Evolutionary conservation across 1,140 invertebrate species (phyloP).

Genomic region (Dendrolimus punctatus): DNA sequence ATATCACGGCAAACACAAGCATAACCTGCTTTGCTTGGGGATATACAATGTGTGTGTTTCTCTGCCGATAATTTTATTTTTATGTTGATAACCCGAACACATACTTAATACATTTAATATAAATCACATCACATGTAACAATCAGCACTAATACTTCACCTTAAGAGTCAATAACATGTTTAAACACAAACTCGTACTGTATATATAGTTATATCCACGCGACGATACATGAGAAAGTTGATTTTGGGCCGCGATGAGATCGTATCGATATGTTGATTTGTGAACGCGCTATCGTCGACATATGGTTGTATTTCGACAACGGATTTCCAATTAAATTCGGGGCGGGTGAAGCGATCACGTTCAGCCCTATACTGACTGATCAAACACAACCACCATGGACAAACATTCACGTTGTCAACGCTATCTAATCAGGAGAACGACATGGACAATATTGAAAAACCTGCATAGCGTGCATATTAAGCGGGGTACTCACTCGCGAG

Average conservation of each 20-base stretch:
- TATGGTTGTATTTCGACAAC: conserved; percentile 23
- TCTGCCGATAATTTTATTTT: too few relatives aligned
- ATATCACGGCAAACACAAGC: too few relatives aligned
- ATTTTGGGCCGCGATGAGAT: conserved; percentile 7
- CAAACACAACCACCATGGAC: conserved; percentile 44
- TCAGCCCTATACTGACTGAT: conserved; percentile 27
- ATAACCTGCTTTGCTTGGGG: too few relatives aligned
- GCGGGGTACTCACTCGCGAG: background rate
- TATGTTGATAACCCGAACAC: too few relatives aligned
- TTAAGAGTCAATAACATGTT: conserved; percentile 4
- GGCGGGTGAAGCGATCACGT: conserved; percentile 19
- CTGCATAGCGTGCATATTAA: conserved; percentile 9
- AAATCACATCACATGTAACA: too few relatives aligned
- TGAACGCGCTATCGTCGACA: conserved; percentile 13
- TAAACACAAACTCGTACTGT: conserved; percentile 11
- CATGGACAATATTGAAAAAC: conserved; percentile 32
- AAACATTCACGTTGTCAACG: conserved; percentile 37
- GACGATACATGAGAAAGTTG: conserved; percentile 7
- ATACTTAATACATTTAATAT: too few relatives aligned
- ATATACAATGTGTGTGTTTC: too few relatives aligned
- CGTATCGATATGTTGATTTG: conserved; percentile 14
- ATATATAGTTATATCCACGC: conserved; percentile 11
- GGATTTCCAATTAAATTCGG: conserved; percentile 11
- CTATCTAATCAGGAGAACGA: conserved; percentile 54
- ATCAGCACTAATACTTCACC: too few relatives aligned